A percentile compares a stretch with the other conserved stretches of the same genome.
Evolutionary conservation across 1,140 invertebrate species (phyloP).

Genomic region (Matsumurasca onukii): DNA sequence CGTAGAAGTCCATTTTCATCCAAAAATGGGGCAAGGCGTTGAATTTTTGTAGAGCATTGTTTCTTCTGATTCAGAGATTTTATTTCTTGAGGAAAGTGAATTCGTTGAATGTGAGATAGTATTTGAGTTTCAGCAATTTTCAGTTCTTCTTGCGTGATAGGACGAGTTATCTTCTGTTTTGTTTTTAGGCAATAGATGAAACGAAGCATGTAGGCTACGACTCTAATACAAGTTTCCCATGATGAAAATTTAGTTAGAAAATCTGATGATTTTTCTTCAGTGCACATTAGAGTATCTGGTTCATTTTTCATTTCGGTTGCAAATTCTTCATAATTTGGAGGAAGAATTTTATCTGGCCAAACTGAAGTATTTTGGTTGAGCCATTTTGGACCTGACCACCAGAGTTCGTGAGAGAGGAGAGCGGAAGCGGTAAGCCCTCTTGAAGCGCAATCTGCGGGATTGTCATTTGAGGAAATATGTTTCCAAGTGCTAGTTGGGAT

Average conservation of each 20-base stretch:
- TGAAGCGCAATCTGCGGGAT: constrained; percentile 43
- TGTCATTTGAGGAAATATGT: constrained; percentile 36
- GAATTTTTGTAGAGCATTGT: neutral
- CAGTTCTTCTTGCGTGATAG: neutral
- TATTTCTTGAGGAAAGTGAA: neutral
- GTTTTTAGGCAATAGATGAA: neutral
- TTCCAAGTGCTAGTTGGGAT: neutral
- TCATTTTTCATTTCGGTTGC: neutral
- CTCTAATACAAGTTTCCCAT: too few species aligned
- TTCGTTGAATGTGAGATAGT: neutral
- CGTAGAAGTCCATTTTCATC: neutral
- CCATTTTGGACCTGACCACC: constrained; percentile 33
- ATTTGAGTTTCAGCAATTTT: neutral
- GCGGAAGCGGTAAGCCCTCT: constrained; percentile 35
- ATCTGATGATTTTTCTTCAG: too few species aligned
- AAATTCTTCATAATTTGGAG: too few species aligned
- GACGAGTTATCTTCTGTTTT: neutral
- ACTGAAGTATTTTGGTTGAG: neutral
- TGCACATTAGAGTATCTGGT: neutral
- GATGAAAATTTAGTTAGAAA: neutral
- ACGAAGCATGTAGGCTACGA: neutral
- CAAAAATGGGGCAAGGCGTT: neutral
- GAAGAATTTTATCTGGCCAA: neutral
- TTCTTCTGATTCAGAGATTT: neutral
- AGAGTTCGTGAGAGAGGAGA: constrained; percentile 11